Conservation (phyloP, 2,797 vertebrate genomes). For the Setipinna tenuifilis region DNA sequence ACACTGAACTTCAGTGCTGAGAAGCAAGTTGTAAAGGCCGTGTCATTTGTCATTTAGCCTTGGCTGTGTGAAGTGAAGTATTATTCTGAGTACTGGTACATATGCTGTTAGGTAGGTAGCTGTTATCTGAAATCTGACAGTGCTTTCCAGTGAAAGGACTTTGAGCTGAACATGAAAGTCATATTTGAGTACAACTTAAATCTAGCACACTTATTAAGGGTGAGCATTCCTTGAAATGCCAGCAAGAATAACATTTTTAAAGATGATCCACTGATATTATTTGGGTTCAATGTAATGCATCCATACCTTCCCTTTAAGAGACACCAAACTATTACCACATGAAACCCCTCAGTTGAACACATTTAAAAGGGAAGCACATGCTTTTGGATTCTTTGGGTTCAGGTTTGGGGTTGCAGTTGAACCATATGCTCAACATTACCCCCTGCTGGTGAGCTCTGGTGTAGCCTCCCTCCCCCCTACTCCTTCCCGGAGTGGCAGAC, state of each 20-base stretch:
- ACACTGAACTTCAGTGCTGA: background rate
- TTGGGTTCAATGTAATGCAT: too few species aligned
- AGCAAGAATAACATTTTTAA: too few species aligned
- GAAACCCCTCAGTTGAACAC: background rate
- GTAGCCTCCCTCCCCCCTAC: slow-evolving; percentile 6
- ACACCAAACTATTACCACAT: background rate
- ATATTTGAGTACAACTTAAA: background rate
- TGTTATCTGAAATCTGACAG: background rate
- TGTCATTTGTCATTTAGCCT: background rate
- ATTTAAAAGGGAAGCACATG: background rate
- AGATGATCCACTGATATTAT: too few species aligned
- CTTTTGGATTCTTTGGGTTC: background rate
- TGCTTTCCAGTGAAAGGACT: background rate
- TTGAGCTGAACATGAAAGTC: background rate
- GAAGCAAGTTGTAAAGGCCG: background rate
- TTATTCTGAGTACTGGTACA: background rate
- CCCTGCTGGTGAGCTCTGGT: background rate
- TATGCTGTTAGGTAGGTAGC: background rate
- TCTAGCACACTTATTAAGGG: background rate
- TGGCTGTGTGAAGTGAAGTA: background rate
- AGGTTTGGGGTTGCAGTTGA: background rate
- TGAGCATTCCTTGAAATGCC: too few species aligned
- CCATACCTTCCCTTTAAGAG: background rate
- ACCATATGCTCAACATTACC: background rate
- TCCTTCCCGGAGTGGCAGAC: slow-evolving; percentile 55